Conservation (phyloP, 2,888 invertebrate genomes). For the Apodemia zela region DNA sequence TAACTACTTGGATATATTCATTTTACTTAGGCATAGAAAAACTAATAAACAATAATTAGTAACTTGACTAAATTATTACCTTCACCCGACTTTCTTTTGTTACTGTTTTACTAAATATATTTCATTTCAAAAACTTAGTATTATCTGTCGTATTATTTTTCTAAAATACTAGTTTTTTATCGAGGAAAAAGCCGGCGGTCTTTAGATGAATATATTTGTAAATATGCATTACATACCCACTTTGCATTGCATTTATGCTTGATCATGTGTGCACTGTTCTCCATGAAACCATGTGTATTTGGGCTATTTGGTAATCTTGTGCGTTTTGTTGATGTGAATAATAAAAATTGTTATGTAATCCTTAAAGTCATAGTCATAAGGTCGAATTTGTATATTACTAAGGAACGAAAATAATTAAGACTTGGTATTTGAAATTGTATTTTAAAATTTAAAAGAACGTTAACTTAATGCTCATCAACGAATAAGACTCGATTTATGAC, state of each 20-base stretch:
- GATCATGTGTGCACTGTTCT: too few relatives aligned
- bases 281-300: neutral
- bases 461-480: too few relatives aligned
- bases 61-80: neutral
- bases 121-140: neutral
- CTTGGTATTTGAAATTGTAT: too few relatives aligned
- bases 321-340: neutral
- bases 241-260: neutral
- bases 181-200: neutral
- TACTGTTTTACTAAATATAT: neutral
- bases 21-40: neutral
- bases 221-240: neutral
- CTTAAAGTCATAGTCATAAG: neutral
- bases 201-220: neutral
- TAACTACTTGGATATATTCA: constrained; percentile 55
- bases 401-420: too few relatives aligned
- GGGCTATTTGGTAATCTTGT: neutral
- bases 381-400: too few relatives aligned
- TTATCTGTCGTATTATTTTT: neutral
- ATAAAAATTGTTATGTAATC: neutral
- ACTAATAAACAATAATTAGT: neutral
- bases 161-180: neutral
- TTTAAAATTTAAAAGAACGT: too few relatives aligned
- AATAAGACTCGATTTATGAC: too few relatives aligned
- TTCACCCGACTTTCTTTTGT: neutral